phyloP scores from a whole-genome alignment of 2,797 vertebrate genomes.

The Smutsia gigantea region DNA sequence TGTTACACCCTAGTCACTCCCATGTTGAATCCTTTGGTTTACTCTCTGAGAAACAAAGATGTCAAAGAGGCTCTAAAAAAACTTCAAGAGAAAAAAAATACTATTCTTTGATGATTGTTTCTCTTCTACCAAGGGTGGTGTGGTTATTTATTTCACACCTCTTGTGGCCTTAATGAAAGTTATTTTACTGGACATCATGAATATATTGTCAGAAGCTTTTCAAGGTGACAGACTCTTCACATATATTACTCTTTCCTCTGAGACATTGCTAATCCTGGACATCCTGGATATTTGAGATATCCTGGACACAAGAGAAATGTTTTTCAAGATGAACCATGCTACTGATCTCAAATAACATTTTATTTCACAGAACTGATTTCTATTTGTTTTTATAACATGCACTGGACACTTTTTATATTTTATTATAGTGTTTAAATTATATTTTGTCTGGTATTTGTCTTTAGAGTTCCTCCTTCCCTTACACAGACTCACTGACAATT shows the following conservation, averaged over 20 bases:
- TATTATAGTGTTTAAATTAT: not conserved
- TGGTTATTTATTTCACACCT: not conserved
- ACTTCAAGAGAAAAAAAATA: conserved; percentile 61
- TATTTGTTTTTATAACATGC: not conserved
- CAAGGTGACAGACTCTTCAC: not conserved
- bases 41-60: conserved; percentile 75
- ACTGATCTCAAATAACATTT: not conserved
- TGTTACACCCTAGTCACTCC: conserved; percentile 72
- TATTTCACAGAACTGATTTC: not conserved
- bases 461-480: not conserved
- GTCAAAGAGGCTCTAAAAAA: conserved; percentile 63
- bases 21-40: conserved; percentile 75
- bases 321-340: not conserved
- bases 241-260: not conserved
- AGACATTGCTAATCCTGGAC: not conserved
- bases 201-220: not conserved
- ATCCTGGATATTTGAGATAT: not conserved
- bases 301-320: not conserved
- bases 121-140: not conserved
- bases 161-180: not conserved
- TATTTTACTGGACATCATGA: not conserved
- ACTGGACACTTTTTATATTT: not conserved
- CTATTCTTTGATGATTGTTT: not conserved
- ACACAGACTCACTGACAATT: not conserved
- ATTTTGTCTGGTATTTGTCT: not conserved